phyloP scores from a whole-genome alignment of 2,113 vertebrate species.

The Cettia cetti region DNA sequence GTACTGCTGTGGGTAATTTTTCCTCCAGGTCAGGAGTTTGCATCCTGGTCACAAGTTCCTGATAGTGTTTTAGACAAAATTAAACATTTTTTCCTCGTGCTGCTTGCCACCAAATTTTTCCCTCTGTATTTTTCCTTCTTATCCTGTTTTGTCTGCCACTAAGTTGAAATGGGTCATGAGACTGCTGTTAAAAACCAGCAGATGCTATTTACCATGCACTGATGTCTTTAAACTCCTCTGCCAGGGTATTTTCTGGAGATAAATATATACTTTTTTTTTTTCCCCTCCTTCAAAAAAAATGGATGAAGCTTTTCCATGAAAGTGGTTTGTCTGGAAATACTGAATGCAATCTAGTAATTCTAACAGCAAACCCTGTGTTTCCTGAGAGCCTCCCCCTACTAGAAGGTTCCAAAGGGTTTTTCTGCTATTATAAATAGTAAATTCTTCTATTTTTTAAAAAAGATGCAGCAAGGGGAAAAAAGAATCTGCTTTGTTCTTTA shows the following conservation, averaged over 20 bases:
- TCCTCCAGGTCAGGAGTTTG: background rate
- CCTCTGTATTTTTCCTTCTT: slow-evolving; percentile 14
- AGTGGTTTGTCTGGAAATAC: background rate
- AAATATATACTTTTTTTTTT: background rate
- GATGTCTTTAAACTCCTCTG: background rate
- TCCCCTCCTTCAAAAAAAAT: background rate
- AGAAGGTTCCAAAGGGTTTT: slow-evolving; percentile 8
- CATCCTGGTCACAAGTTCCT: background rate
- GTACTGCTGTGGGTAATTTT: background rate
- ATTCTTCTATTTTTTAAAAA: background rate
- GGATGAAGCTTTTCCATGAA: background rate
- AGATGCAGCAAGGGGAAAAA: background rate
- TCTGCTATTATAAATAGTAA: slow-evolving; percentile 2
- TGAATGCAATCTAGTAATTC: slow-evolving; percentile 27
- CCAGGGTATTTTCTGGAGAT: background rate
- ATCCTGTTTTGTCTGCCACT: slow-evolving; percentile 1
- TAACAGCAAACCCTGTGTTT: slow-evolving; percentile 11
- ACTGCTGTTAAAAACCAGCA: slow-evolving; percentile 1
- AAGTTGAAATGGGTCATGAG: background rate
- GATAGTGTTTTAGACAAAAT: background rate
- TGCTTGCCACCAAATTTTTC: background rate
- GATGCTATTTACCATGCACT: slow-evolving; percentile 1
- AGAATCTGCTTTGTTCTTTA: background rate
- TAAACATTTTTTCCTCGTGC: background rate
- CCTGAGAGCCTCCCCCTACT: background rate